Evolutionary conservation across 2,888 invertebrate genomes (phyloP), one percentile per base, ranked within the genome.

Genomic region (Emmelina monodactyla): DNA sequence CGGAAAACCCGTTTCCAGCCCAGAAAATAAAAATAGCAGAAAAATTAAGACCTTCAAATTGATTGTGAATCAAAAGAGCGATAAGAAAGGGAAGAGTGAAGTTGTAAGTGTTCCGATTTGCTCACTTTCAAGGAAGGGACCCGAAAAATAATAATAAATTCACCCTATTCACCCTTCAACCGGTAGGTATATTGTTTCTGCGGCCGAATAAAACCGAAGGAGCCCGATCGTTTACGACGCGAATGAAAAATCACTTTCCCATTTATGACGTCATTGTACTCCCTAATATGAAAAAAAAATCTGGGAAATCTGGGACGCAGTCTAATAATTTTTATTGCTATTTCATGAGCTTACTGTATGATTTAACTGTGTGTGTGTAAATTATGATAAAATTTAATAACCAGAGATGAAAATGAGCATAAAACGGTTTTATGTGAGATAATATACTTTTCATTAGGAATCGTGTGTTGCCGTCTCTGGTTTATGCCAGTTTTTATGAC

Each of bases 321-420:
- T 58, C 61, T 69, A 65, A 71, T 70, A 67, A 65, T 72, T 70
- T 72, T 70, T 70, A 73, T 71, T 62, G 61, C 63, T 56, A 61
- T 67, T 68, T 67, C 67, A 72, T 65, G 62, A 65, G 64, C 64
- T 62, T 55, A 59, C 66, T 62, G 62, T 63, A 61, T 60, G 72
- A 75, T 72, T 71, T 69, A 64, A 66, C 65, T 63, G 59, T 55
- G 62, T 60, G 66, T 63, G 71, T 69, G 69, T 73, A 75, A 72
- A 73, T 76, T 73, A 72, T 71, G 66, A 71, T 72, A 69, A 70
- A 70, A 75, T 75, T 75, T 73, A 72, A 76, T 72, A 75, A 70
- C 67, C 60, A 45, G 46, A 64, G 58, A 55, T 66, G 67, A 66
- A 68, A 70, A 71, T 61, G 65, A 58, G 58, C 63, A 57, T 71